phyloP scores from a whole-genome alignment of 92 coral and sea anemone genomes.

The Epizoanthus ramosus region DNA sequence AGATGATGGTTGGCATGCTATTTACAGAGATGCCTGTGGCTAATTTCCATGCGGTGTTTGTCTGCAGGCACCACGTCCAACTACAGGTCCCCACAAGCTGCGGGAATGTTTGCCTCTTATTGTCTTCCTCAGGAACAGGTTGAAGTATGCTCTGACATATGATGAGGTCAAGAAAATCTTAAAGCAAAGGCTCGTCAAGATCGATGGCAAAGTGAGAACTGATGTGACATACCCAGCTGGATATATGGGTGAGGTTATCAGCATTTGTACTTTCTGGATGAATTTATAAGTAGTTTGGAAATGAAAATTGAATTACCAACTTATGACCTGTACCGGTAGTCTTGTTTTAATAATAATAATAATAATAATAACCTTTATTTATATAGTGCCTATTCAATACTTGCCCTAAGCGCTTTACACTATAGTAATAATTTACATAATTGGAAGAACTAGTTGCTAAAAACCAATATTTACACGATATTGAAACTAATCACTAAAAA shows the following conservation, averaged over 20 bases:
- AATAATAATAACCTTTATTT: no score
- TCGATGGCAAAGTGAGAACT: constrained; percentile 98
- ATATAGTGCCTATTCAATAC: no score
- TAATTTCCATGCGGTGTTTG: background rate
- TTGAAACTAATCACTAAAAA: no score
- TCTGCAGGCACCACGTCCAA: constrained; percentile 97
- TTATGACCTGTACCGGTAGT: no score
- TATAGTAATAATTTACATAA: no score
- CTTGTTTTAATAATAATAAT: no score
- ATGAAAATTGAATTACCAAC: background rate
- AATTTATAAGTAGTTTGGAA: background rate
- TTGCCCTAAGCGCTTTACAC: no score
- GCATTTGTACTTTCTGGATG: background rate
- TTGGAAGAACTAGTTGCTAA: no score
- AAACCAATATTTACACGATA: no score
- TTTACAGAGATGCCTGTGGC: background rate
- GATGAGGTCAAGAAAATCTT: constrained; percentile 97
- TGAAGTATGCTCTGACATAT: constrained; percentile 92
- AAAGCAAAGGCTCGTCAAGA: constrained; percentile 92
- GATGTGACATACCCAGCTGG: constrained; percentile 95
- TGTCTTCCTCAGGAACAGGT: constrained; percentile 94
- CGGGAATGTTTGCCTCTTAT: constrained; percentile 94
- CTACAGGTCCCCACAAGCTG: constrained; percentile 98
- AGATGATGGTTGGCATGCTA: background rate
- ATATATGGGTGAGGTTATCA: constrained; percentile 79